Evolutionary conservation across 2,113 vertebrate genomes (phyloP), one percentile per base, ranked within the genome.

Genomic region (Papio anubis): DNA sequence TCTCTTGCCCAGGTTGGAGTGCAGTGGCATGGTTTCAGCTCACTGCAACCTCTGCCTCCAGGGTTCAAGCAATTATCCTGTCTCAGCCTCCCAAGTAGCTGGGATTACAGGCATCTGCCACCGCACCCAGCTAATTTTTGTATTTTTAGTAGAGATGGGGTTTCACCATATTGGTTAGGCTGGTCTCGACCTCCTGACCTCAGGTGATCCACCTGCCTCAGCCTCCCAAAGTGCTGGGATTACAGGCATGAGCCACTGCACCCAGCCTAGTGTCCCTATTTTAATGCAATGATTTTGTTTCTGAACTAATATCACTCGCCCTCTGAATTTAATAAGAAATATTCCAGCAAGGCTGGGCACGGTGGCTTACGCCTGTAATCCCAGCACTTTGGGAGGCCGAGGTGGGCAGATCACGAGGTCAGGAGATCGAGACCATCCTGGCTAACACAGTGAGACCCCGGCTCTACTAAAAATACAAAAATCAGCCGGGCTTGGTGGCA

Each of bases 201-300:
- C 40, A 43, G 40, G 72, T 25, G 6, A 43, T 75, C 72, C 40
- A 43, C 40, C 40, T 0, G 0, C 72, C 40, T 78, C 16, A 0
- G 75, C 43, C 43, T 78, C 16, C 43, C 75, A 18, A 78, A 38
- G 23, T 23, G 14, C 38, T 14, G 43, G 27, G 75, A 48, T 27
- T 78, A 32, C 43, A 32, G 43, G 43, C 3, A 25, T 32, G 27
- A 48, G 43, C 43, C 75, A 78, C 75, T 3, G 8, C 6, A 23
- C 38, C 72, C 12, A 4, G 72, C 40, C 25, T 32, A 17, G 40
- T 75, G 72, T 75, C 73, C 90, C 35, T 48, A 38, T 55, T 88
- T 92, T 40, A 64, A 86, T 81, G 32, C 10, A 40, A 8, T 17
- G 32, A 20, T 88, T 96, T 97, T 59, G 61, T 79, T 94, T 94